Evolutionary conservation across 2,797 vertebrate genomes (phyloP).

Genomic region (Numenius phaeopus): DNA sequence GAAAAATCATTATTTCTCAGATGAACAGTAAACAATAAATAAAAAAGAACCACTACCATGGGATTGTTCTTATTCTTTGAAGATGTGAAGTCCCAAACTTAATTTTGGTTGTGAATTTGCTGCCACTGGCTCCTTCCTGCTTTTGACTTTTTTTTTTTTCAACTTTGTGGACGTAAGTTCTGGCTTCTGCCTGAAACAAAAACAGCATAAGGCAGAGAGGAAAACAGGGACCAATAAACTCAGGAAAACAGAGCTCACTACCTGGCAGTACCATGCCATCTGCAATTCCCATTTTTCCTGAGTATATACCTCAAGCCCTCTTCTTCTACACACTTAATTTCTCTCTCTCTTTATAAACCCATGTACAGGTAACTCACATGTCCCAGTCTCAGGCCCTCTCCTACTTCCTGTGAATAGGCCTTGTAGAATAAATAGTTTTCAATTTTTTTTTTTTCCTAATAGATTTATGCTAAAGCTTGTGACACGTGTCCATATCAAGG

Average conservation of each 20-base stretch:
- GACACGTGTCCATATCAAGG: neutral
- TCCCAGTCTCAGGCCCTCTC: neutral
- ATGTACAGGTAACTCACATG: neutral
- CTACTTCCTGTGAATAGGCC: neutral
- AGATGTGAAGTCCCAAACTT: neutral
- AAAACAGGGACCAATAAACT: neutral
- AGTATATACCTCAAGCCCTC: neutral
- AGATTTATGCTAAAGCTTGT: neutral
- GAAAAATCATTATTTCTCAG: neutral
- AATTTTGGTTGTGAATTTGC: neutral
- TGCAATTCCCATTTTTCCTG: neutral
- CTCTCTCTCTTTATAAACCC: neutral
- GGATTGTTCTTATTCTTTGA: neutral
- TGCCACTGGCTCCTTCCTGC: neutral
- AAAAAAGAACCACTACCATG: neutral
- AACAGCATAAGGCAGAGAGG: neutral
- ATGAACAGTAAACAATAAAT: neutral
- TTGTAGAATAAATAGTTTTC: neutral
- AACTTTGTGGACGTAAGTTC: neutral
- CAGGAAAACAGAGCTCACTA: neutral
- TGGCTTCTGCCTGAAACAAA: neutral
- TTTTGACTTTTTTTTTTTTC: neutral
- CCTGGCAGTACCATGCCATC: neutral
- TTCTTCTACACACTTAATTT: neutral
- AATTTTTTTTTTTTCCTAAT: neutral